A percentile compares a stretch with the other conserved stretches of the same genome.
These are phyloP conservation scores for Caenorhabditis briggsae DNA, from an alignment of 1,140 invertebrate species.

Conservation along the genomic window DNA sequence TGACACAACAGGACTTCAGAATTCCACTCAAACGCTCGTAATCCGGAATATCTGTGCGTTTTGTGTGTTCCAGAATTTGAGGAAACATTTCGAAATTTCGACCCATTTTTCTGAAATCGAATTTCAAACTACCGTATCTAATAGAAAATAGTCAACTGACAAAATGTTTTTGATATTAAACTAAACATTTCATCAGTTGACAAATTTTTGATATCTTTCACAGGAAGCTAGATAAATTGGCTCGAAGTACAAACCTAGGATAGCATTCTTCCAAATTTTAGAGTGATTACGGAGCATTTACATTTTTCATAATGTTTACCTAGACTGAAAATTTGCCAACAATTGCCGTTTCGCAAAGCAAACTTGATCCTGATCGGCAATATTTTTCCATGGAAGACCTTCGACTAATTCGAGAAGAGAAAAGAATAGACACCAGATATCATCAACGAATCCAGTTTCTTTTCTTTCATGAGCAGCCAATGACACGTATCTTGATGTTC, in stretches of 20 bases:
- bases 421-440: conserved; percentile 35
- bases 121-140: too few species aligned
- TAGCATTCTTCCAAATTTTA: too few species aligned
- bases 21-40: conserved; percentile 3
- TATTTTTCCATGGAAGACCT: conserved; percentile 27
- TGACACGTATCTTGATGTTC: conserved; percentile 96
- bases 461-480: conserved; percentile 98
- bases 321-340: conserved; percentile 25
- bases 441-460: conserved; percentile 71
- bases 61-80: background rate
- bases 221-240: too few species aligned
- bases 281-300: background rate
- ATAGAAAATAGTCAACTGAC: too few species aligned
- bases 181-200: too few species aligned
- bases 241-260: too few species aligned
- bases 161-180: too few species aligned
- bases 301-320: background rate
- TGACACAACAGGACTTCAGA: background rate
- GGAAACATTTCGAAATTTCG: conserved; percentile 21
- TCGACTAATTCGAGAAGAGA: conserved; percentile 31
- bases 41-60: background rate
- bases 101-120: conserved; percentile 31
- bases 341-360: background rate
- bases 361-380: conserved; percentile 24
- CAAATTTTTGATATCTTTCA: too few species aligned